Conservation (phyloP, 2,113 vertebrate genomes). For the Aphyosemion australe region DNA sequence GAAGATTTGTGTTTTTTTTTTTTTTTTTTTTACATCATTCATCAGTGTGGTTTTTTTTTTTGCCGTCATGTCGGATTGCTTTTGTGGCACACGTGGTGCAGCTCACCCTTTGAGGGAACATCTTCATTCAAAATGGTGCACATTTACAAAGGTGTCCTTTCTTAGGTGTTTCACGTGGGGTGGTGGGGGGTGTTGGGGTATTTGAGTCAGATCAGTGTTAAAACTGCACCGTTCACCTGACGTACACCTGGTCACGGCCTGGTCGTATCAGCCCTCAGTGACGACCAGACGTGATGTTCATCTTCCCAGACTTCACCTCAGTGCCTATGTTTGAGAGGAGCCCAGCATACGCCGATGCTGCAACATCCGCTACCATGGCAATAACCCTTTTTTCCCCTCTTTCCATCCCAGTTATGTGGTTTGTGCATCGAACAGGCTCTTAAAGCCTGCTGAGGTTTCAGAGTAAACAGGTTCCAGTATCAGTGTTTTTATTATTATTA, state of each 20-base stretch:
- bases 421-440: constrained; percentile 7
- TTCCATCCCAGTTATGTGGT: constrained; percentile 32
- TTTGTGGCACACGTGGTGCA: constrained; percentile 13
- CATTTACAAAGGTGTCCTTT: constrained; percentile 59
- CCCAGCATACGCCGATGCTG: constrained; percentile 72
- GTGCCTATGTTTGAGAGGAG: constrained; percentile 89
- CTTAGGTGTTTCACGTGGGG: constrained; percentile 61
- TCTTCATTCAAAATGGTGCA: constrained; percentile 44
- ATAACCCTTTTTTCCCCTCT: constrained; percentile 52
- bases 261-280: neutral
- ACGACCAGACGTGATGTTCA: constrained; percentile 74
- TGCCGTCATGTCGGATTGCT: constrained; percentile 10
- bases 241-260: constrained; percentile 8
- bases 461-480: neutral
- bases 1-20: constrained; percentile 47
- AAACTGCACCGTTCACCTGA: constrained; percentile 12
- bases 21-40: constrained; percentile 9
- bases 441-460: neutral
- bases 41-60: neutral
- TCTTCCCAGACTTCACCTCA: constrained; percentile 87
- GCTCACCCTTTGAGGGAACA: too few species aligned
- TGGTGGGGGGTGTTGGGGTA: constrained; percentile 55
- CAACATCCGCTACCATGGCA: constrained; percentile 81
- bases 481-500: neutral
- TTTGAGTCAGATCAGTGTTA: constrained; percentile 28